These are phyloP conservation scores for Lingula anatina DNA, from an alignment of 2,888 invertebrate species.

Conservation along the genomic window DNA sequence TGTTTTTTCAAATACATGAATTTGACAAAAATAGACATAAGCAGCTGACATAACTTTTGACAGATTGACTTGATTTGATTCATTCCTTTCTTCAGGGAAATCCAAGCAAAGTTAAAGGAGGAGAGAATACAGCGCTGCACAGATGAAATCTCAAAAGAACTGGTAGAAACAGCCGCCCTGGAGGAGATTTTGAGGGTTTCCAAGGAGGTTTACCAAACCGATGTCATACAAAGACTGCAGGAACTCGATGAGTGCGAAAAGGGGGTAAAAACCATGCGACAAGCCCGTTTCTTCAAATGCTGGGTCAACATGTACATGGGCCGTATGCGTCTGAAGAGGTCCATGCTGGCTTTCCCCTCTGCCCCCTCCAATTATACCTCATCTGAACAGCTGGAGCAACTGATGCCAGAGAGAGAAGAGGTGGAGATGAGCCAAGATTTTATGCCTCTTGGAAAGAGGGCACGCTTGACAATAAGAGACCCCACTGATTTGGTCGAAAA, in stretches of 20 bases:
- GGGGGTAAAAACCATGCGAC: constrained; percentile 21
- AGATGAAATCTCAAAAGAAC: constrained; percentile 2
- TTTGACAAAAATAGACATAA: no score
- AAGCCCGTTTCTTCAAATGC: constrained; percentile 16
- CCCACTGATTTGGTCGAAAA: constrained; percentile 19
- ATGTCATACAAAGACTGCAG: constrained; percentile 33
- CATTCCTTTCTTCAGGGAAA: constrained; percentile 17
- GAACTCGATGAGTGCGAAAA: constrained; percentile 26
- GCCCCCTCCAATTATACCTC: constrained; percentile 22
- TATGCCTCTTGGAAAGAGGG: constrained; percentile 20
- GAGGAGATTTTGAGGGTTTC: background rate
- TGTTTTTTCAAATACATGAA: no score
- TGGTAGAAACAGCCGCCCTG: constrained; percentile 3
- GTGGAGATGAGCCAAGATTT: constrained; percentile 12
- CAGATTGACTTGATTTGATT: no score
- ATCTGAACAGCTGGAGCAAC: constrained; percentile 10
- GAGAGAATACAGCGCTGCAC: constrained; percentile 19
- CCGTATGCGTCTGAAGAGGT: constrained; percentile 28
- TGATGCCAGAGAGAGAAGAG: constrained; percentile 18
- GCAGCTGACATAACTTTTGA: no score
- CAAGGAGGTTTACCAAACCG: constrained; percentile 29
- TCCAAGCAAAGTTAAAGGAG: constrained; percentile 21
- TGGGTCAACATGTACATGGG: constrained; percentile 28
- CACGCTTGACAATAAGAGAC: constrained; percentile 23
- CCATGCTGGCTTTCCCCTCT: constrained; percentile 42